A percentile compares a stretch with the other conserved stretches of the same genome.
phyloP scores from a whole-genome alignment of 2,797 vertebrate genomes.

The Phoxinus dragarum region DNA sequence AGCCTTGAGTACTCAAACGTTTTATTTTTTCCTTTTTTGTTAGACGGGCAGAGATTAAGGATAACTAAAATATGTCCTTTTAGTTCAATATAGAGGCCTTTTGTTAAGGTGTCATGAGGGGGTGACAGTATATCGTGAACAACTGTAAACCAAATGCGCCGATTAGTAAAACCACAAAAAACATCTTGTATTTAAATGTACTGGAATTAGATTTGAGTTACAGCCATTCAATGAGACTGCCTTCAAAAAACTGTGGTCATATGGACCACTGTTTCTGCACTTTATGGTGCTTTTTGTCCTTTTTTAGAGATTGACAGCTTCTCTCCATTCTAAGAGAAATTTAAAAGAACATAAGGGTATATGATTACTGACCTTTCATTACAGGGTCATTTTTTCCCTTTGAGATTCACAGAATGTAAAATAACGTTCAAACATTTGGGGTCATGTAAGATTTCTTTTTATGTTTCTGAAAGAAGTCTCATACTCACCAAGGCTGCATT shows the following conservation, averaged over 20 bases:
- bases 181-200: not conserved
- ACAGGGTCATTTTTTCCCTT: not conserved
- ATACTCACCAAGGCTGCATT: not conserved
- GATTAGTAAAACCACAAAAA: not conserved
- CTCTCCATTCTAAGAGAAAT: not conserved
- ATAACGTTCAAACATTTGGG: not conserved
- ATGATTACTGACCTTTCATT: not conserved
- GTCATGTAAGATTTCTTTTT: not conserved
- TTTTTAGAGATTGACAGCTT: not conserved
- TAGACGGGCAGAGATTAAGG: not conserved
- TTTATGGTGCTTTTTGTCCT: not conserved
- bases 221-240: not conserved
- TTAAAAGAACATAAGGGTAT: not conserved
- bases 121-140: not conserved
- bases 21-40: not conserved
- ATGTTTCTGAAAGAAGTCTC: not conserved
- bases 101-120: not conserved
- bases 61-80: not conserved
- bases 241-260: not conserved
- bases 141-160: not conserved
- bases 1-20: not conserved
- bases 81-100: not conserved
- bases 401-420: not conserved
- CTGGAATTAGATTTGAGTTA: not conserved
- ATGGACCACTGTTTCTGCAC: no score